Base-by-base conservation (phyloP, 2,113 vertebrate genomes). In the Apteryx owenii region DNA sequence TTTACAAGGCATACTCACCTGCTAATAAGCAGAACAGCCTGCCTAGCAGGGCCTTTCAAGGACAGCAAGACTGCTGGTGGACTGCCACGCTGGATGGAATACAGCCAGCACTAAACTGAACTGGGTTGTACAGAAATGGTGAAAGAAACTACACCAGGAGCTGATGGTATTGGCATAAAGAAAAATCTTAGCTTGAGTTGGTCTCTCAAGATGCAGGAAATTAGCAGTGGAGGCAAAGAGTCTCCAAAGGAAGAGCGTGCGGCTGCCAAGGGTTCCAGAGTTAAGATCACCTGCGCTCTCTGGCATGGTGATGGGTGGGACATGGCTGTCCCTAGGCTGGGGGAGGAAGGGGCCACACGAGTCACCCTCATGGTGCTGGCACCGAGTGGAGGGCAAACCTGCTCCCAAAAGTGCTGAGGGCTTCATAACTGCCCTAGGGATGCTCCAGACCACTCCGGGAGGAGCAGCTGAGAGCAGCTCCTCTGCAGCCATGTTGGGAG, bases 221-320 rank as follows among this genome's bases (percentile, higher is more conserved):
- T 18, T 28, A 85, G 28, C 23, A 64, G 38, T 9, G 38, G 85
- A 72, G n/a, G 36, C 0, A 2, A 68, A n/a, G 40, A 60, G 40
- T 77, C 25, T 85, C 72, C 82, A 60, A 68, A 75, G 62, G 42
- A 64, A 81, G 21, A 0, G 0, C 0, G 1, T n/a, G 54, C 20
- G 31, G 44, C 7, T 62, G 81, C 77, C 73, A 53, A 77, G 50
- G 40, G 31, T 54, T 85, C 68, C 51, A 0, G 5, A 71, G 31
- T 50, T 81, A 51, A 79, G 50, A 46, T 6, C 1, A 7, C 33
- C 33, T 31, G 31, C 2, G 1, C 7, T 79, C 42, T 29, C 50
- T 1, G 1, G 70, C 51, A 75, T 29, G 64, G 65, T 2, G 2
- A 51, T 16, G n/a, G 69, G 7, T 40, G 38, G 48, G 69, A 51